phyloP scores from a whole-genome alignment of 2,797 vertebrate genomes.

The Ispidina lecontei region DNA sequence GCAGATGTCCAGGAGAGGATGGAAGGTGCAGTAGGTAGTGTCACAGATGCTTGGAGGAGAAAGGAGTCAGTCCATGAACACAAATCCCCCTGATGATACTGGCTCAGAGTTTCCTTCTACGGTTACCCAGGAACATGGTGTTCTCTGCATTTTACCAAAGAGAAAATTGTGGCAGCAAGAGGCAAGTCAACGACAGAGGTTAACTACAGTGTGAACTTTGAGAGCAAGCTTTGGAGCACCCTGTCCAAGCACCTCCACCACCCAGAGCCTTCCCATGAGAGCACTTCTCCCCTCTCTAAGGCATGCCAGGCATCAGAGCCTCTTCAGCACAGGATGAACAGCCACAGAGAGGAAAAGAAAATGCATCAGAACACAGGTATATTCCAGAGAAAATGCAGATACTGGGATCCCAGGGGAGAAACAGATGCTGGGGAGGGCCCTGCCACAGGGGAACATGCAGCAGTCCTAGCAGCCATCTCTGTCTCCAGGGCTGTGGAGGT shows the following conservation, averaged over 20 bases:
- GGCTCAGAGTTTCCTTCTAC: neutral
- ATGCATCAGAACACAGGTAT: neutral
- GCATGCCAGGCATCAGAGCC: neutral
- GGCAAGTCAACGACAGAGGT: neutral
- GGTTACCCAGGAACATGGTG: neutral
- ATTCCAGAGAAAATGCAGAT: neutral
- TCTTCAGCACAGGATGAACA: fast-evolving
- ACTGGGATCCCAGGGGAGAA: neutral
- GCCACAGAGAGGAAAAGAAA: neutral
- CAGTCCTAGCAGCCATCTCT: neutral
- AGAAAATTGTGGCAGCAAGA: neutral
- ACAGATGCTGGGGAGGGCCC: neutral
- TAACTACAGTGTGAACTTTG: neutral
- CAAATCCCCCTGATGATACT: neutral
- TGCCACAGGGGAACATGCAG: neutral
- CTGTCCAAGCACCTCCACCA: neutral
- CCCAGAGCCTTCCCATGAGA: fast-evolving
- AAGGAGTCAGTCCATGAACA: neutral
- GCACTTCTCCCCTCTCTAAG: neutral
- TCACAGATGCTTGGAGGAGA: fast-evolving
- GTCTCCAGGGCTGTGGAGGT: neutral
- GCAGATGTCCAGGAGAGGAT: fast-evolving
- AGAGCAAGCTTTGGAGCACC: neutral
- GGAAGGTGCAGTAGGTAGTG: neutral
- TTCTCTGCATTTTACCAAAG: neutral